Base-by-base conservation (phyloP, 2,797 vertebrate species). In the Enteromius thamalakanensis region DNA sequence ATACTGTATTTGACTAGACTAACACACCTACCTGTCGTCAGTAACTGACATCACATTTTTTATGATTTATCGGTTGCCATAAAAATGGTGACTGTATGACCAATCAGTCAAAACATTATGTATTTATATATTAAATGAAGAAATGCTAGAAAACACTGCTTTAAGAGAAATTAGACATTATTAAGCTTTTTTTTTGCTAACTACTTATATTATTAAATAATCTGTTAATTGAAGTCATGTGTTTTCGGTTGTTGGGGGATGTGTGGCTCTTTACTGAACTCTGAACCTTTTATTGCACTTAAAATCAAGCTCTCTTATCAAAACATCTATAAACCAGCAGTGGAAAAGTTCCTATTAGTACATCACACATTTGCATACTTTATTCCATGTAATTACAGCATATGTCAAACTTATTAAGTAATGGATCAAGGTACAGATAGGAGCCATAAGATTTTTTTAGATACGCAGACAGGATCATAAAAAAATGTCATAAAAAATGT, bases 221-320 rank as follows among this genome's bases (percentile, higher is more conserved):
- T 64, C 8, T 47, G 1, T 32, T 64, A 5, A 76, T 17, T 8
- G 7, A 7, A 3, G 45, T 32, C 34, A 62, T 19, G n/a, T 15
- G 19, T 78, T 81, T 69, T 84, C 12, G 53, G 17, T 53, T 34
- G 69, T 55, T 53, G 7, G 19, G 45, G 15, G 55, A 67, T 37
- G 17, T 75, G 32, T 74, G 55, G 68, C 51, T 65, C 17, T 64
- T 47, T 26, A 51, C 26, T 84, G 76, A 85, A 84, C 80, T 77
- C 80, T 84, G 67, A 42, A 64, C 45, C 65, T 75, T 60, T 37
- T 9, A 19, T 32, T 4, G 8, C 14, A 72, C 70, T 68, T 45
- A 26, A 26, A 26, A 26, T 26, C 26, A 26, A 26, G 23, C 0
- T 17, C 17, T 65, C 32, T 75, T 68, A 86, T 82, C 49, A 53